Percentiles rank a stretch among this genome's conserved stretches.
These are phyloP conservation scores for Urocynchramus pylzowi DNA, from an alignment of 2,113 vertebrate species.

Conservation along the genomic window DNA sequence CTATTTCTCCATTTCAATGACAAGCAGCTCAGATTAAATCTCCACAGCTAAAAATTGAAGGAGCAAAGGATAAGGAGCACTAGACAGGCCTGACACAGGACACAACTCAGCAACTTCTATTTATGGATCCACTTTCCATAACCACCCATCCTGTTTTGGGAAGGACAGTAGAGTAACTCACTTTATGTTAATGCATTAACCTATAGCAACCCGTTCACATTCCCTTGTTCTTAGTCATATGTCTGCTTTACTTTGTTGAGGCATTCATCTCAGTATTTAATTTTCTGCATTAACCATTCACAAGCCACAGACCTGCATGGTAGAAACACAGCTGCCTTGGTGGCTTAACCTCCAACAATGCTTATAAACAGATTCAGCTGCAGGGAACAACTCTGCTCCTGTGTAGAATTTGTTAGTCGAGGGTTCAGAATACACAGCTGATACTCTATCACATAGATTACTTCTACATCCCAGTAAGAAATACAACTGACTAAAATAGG, in stretches of 20 bases:
- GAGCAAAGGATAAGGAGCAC: neutral
- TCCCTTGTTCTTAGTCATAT: neutral
- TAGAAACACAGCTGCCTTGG: neutral
- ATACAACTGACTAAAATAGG: neutral
- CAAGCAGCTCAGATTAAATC: neutral
- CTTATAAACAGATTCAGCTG: neutral
- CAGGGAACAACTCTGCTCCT: neutral
- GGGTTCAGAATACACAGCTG: neutral
- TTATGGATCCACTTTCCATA: constrained; percentile 10
- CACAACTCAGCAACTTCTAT: constrained; percentile 23
- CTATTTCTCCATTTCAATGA: neutral
- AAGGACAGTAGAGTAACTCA: neutral
- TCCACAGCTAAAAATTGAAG: neutral
- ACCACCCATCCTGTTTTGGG: constrained; percentile 21
- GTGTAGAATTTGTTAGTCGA: neutral
- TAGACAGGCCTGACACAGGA: constrained; percentile 13
- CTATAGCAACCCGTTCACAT: neutral
- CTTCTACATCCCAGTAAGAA: neutral
- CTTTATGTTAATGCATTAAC: neutral
- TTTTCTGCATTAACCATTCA: neutral
- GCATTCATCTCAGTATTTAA: neutral
- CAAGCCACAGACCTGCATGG: rapidly evolving
- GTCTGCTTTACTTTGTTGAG: neutral
- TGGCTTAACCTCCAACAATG: neutral
- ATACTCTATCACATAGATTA: neutral